Evolutionary conservation across 2,888 invertebrate genomes (phyloP).

Genomic region (Pandemis corylana): DNA sequence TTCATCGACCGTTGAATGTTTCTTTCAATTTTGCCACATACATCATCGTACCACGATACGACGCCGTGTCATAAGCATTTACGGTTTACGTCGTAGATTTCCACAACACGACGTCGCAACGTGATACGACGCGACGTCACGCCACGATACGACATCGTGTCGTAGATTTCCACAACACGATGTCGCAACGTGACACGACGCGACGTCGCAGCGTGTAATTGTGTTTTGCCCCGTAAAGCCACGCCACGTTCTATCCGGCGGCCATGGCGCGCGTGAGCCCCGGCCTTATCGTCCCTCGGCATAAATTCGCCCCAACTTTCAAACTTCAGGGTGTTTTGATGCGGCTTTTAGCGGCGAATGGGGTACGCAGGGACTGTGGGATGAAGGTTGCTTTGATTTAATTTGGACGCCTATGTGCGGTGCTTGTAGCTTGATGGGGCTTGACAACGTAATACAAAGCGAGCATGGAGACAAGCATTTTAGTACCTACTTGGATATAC

Average conservation of each 20-base stretch:
- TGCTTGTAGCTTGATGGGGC: not conserved
- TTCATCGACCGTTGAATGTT: no score
- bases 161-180: no score
- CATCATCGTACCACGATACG: no score
- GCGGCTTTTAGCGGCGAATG: constrained; percentile 28
- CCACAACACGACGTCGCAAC: no score
- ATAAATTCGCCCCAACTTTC: not conserved
- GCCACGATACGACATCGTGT: no score
- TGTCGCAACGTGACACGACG: no score
- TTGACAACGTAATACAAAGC: not conserved
- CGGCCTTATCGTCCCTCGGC: not conserved
- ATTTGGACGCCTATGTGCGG: not conserved
- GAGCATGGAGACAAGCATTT: not conserved
- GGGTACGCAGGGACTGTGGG: constrained; percentile 1
- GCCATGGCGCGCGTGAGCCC: not conserved
- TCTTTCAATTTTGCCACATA: no score
- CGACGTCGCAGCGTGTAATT: no score
- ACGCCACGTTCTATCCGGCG: constrained; percentile 11
- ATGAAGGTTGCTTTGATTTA: constrained; percentile 29
- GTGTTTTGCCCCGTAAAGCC: not conserved
- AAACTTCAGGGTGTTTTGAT: constrained; percentile 14
- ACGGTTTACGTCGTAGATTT: no score
- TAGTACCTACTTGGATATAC: no score
- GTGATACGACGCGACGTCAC: no score
- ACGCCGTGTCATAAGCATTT: no score